Evolutionary conservation across 2,888 invertebrate genomes (phyloP).

Genomic region (Aquatica leii): DNA sequence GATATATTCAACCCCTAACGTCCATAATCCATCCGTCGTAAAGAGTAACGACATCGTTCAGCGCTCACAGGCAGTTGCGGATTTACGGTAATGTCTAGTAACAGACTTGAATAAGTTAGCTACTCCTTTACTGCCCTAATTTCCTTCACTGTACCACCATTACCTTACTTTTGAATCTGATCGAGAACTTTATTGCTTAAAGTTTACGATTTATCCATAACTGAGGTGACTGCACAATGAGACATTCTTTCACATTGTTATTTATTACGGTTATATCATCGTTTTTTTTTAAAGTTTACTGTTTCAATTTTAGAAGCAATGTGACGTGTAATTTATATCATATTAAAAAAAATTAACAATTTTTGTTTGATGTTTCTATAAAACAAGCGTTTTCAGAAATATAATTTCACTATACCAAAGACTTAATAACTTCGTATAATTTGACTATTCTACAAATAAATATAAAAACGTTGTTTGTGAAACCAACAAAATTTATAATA

Average conservation of each 20-base stretch:
- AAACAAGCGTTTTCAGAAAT: no score
- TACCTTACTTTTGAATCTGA: conserved; percentile 30
- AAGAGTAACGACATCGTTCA: conserved; percentile 56
- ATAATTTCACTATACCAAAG: no score
- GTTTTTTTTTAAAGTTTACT: neutral
- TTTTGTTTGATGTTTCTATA: no score
- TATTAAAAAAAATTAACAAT: no score
- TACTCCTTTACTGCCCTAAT: conserved; percentile 49
- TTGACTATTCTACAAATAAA: no score
- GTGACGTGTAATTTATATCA: no score
- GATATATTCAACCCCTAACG: conserved; percentile 36
- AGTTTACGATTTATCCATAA: conserved; percentile 27
- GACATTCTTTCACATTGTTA: conserved; percentile 9
- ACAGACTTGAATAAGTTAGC: conserved; percentile 54
- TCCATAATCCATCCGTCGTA: conserved; percentile 52
- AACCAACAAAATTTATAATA: no score
- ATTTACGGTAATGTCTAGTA: conserved; percentile 54
- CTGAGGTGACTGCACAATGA: neutral
- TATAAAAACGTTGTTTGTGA: no score
- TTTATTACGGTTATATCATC: no score
- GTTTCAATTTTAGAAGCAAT: no score
- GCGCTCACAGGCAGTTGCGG: conserved; percentile 54
- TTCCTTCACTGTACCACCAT: conserved; percentile 31
- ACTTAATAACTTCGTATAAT: no score
- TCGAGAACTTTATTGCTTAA: conserved; percentile 19